Evolutionary conservation across 2,888 invertebrate species (phyloP).

Genomic region (Caradrina kadenii): DNA sequence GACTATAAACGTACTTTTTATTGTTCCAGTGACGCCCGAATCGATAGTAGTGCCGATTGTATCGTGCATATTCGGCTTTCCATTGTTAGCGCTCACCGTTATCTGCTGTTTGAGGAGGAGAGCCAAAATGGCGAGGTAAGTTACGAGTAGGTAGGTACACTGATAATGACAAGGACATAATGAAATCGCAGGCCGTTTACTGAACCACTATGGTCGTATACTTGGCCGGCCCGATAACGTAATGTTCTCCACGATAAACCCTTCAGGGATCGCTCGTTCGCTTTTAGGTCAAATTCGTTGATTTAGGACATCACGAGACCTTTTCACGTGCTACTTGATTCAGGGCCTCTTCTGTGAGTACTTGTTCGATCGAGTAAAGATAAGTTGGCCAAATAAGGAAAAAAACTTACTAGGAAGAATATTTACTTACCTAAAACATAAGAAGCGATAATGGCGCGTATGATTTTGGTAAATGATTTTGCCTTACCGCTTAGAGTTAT

Average conservation of each 20-base stretch:
- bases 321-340: conserved; percentile 38
- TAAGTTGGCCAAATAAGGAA: conserved; percentile 18
- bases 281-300: conserved; percentile 41
- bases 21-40: conserved; percentile 95
- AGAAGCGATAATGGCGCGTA: conserved; percentile 5
- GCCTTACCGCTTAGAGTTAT: conserved; percentile 10
- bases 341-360: conserved; percentile 10
- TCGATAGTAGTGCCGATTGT: conserved; percentile 97
- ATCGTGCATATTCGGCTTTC: conserved; percentile 97
- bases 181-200: conserved; percentile 42
- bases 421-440: conserved; percentile 16
- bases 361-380: conserved; percentile 20
- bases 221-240: conserved; percentile 37
- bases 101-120: conserved; percentile 96
- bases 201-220: conserved; percentile 28
- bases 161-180: conserved; percentile 30
- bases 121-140: conserved; percentile 94
- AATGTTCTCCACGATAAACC: conserved; percentile 50
- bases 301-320: conserved; percentile 40
- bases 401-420: not conserved
- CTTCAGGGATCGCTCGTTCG: conserved; percentile 38
- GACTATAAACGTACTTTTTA: conserved; percentile 45
- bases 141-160: conserved; percentile 20
- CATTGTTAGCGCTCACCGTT: conserved; percentile 95
- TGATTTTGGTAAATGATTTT: conserved; percentile 38